Conservation (phyloP, 2,113 vertebrate genomes). For the Mionectes macconnelli region DNA sequence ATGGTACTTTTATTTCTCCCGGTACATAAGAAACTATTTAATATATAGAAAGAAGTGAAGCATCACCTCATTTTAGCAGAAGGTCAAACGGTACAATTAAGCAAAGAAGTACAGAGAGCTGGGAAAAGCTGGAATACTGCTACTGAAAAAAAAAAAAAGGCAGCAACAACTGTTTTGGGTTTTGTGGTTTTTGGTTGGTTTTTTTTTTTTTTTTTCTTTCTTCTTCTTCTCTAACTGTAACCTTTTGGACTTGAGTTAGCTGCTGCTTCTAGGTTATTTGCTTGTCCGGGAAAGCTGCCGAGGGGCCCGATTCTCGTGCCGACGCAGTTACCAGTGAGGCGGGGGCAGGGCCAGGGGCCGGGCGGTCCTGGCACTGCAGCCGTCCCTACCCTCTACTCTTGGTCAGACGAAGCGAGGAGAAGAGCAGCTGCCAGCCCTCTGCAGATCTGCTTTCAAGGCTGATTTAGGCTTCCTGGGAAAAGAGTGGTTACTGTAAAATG, state of each 20-base stretch:
- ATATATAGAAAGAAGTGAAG: neutral
- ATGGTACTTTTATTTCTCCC: neutral
- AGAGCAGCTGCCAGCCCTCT: neutral
- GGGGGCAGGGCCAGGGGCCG: too few species aligned
- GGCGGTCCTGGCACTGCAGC: neutral
- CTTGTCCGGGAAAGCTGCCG: neutral
- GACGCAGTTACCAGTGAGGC: too few species aligned
- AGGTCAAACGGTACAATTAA: neutral
- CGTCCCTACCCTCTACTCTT: neutral
- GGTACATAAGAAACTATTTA: neutral
- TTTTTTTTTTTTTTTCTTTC: too few species aligned
- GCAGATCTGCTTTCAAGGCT: neutral
- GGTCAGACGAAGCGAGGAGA: neutral
- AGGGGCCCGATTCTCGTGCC: neutral
- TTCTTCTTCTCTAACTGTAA: fast-evolving
- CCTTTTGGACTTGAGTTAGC: neutral
- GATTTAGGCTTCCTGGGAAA: neutral
- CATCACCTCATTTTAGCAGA: neutral
- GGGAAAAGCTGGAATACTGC: neutral
- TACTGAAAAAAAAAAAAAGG: neutral
- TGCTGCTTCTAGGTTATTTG: neutral
- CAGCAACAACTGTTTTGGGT: neutral
- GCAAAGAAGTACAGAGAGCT: neutral
- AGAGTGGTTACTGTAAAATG: neutral
- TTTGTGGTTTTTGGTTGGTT: neutral